Evolutionary conservation across 2,888 invertebrate species (phyloP), one percentile per base, ranked within the genome.

Genomic region (Eilema griseolum): DNA sequence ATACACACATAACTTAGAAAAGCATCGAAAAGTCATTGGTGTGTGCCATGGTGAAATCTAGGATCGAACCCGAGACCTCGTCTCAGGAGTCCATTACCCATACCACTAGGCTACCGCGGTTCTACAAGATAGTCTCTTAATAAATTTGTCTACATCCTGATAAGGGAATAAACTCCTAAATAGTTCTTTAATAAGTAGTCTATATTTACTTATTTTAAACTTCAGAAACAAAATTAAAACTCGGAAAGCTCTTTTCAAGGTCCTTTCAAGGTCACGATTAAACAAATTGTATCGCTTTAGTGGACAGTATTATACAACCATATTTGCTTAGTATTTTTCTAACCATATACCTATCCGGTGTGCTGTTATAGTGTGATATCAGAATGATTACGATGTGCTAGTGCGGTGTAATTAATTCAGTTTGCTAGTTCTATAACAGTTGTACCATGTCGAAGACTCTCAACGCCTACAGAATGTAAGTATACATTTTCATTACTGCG

Each of bases 391-490:
- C 81, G 76, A 83, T 81, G 84, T 86, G 86, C 75, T 86, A 85
- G 89, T 90, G 89, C 83, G 86, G 90, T 93, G 93, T 88, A 87
- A 90, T 91, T 92, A 84, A 89, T 88, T 85, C 79, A 84, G 81
- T 80, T 82, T 88, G 83, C 77, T 89, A 89, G 85, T 86, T 78
- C 75, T 78, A 79, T 80, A 85, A 80, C 82, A 76, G 75, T 84
- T 82, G 82, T 91, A 96, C 96, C 93, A 98, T 98, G 97, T 98
- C 98, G 95, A 98, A 98, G 96, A 97, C 97, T 91, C 97, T 98
- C 92, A 98, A 98, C 96, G 98, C 98, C 90, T 98, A 98, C 95
- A 97, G 98, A 96, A 98, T 98, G 98, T 98, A 96, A 98, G 97
- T 97, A 96, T 88, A 70, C 67, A 1, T 14, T 67, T 60, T 61